Evolutionary conservation across 2,888 invertebrate genomes (phyloP), one percentile per base, ranked within the genome.

Genomic region (Pollenia labialis): DNA sequence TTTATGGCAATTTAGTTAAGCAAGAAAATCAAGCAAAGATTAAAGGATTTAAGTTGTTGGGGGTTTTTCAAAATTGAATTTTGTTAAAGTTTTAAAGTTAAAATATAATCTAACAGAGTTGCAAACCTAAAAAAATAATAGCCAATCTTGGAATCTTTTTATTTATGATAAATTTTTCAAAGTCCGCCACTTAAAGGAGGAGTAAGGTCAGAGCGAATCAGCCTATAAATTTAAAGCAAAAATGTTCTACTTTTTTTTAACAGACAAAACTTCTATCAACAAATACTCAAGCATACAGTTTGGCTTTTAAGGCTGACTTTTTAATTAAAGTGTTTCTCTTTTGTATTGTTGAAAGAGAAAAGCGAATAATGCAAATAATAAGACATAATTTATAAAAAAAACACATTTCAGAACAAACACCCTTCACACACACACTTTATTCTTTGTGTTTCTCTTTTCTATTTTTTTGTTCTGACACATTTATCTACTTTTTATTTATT

Each of bases 401-500:
- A 52, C 68, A 46, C 42, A 16, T 42, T 54, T 12, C 1, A 42
- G 4, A 42, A 42, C 23, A 32, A 16, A 66, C 56, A 80, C 32
- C 32, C 32, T 42, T 32, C 42, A 68, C 50, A 52, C 48, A 44
- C 46, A 10, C 44, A 72, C 32, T 71, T 75, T 69, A 54, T 72
- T 72, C 46, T 76, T 56, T 71, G 23, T 71, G 14, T 8, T 6
- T 44, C 14, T 62, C 16, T 32, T 52, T 54, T 18, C 6, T 32
- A 1, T 44, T 50, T 14, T 42, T 66, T 23, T 75, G 56, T 82
- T 86, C 66, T 84, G 87, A 84, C 87, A 87, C 84, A 87, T 87
- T 84, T 84, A 81, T 84, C 87, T 84, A 87, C 76, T 84, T 83
- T 87, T 66, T 32, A 64, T 64, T 64, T 54, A 46, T 60, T 75